phyloP scores from a whole-genome alignment of 30 jellyfish, hydroid and myxozoan genomes.

The Chrysaora quinquecirrha region DNA sequence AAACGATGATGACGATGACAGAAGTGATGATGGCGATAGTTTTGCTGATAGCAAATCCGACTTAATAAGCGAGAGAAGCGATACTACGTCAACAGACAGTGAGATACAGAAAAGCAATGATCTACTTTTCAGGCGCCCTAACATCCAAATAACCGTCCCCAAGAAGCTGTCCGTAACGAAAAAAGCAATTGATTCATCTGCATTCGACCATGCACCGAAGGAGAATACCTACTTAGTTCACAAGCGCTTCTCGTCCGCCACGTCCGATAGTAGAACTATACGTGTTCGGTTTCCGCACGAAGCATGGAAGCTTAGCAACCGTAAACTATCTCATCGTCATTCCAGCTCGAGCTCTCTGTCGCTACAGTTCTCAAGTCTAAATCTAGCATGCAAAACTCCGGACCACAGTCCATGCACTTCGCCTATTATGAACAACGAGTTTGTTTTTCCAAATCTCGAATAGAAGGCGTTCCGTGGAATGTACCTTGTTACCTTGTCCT shows the following conservation, averaged over 20 bases:
- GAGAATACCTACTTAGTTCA: slow-evolving; percentile 29
- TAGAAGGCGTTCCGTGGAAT: neutral
- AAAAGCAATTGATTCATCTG: too few relatives aligned
- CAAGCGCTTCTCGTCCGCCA: slow-evolving; percentile 38
- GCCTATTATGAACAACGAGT: slow-evolving; percentile 23
- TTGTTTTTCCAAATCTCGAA: slow-evolving; percentile 30
- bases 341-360: slow-evolving; percentile 48
- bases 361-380: slow-evolving; percentile 48
- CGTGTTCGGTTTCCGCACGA: slow-evolving; percentile 43
- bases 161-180: too few relatives aligned
- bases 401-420: slow-evolving; percentile 47
- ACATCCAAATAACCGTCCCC: too few relatives aligned
- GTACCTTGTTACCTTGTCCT: too few relatives aligned
- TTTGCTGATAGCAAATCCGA: too few relatives aligned
- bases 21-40: too few relatives aligned
- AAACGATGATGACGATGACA: too few relatives aligned
- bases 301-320: slow-evolving; percentile 41
- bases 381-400: slow-evolving; percentile 60
- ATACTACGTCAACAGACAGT: too few relatives aligned
- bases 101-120: too few relatives aligned
- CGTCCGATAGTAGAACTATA: slow-evolving; percentile 22
- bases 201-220: too few relatives aligned
- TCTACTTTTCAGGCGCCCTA: too few relatives aligned
- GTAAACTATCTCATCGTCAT: slow-evolving; percentile 37
- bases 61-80: too few relatives aligned